Percentiles rank a stretch among this genome's conserved stretches.
phyloP scores from a whole-genome alignment of 2,113 vertebrate species.

The Lontra canadensis region DNA sequence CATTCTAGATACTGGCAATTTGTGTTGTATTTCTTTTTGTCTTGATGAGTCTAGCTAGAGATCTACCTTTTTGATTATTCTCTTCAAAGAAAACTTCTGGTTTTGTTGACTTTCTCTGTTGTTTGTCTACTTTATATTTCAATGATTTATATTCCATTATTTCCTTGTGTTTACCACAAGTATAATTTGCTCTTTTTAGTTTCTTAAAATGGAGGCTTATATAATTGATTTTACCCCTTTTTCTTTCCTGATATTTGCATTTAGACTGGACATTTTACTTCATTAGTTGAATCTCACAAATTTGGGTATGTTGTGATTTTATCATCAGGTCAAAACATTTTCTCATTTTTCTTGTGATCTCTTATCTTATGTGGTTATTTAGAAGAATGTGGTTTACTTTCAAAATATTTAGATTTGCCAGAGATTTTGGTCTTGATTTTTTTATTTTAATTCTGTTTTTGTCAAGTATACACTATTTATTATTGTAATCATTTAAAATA shows the following conservation, averaged over 20 bases:
- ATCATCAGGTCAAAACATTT: background rate
- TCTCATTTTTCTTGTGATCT: background rate
- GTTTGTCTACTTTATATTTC: background rate
- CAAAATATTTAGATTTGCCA: background rate
- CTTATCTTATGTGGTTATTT: background rate
- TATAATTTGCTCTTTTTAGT: background rate
- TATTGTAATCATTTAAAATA: background rate
- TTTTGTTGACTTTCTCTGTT: background rate
- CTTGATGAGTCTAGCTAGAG: background rate
- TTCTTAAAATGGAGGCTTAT: background rate
- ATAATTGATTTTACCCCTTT: background rate
- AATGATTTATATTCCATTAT: background rate
- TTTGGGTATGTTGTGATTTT: background rate
- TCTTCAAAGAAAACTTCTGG: background rate
- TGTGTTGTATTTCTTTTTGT: background rate
- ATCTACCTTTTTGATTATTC: background rate
- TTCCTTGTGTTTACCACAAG: background rate
- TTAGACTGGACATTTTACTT: background rate
- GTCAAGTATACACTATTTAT: background rate
- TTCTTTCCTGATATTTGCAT: background rate
- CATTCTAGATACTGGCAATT: background rate
- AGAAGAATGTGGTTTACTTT: background rate
- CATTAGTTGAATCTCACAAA: background rate
- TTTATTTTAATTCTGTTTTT: constrained; percentile 22
- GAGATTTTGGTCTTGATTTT: background rate